These are phyloP conservation scores for Taenioides sp. DNA, from an alignment of 2,797 vertebrate species.

Conservation along the genomic window DNA sequence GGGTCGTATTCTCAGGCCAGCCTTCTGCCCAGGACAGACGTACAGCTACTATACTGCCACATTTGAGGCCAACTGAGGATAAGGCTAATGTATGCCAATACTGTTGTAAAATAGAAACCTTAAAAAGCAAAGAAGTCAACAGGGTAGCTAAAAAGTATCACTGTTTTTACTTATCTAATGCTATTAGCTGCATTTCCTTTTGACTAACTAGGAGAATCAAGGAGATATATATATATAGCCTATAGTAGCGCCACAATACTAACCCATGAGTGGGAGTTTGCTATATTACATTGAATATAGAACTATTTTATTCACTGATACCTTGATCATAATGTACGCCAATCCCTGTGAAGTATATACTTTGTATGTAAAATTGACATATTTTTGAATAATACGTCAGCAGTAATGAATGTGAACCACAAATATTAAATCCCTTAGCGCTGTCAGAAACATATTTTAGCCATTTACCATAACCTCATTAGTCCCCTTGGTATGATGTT, in stretches of 20 bases:
- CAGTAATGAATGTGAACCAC: no score
- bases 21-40: slow-evolving; percentile 47
- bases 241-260: no score
- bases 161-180: no score
- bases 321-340: no score
- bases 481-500: no score
- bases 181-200: neutral
- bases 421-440: no score
- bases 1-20: slow-evolving; percentile 65
- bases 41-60: neutral
- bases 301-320: neutral
- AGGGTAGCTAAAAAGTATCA: neutral
- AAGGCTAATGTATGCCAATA: neutral
- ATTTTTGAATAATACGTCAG: no score
- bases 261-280: no score
- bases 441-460: no score
- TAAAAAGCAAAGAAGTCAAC: slow-evolving; percentile 31
- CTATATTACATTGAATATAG: neutral
- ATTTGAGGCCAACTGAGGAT: neutral
- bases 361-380: neutral
- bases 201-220: neutral
- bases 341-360: neutral
- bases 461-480: no score
- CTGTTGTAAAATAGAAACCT: neutral
- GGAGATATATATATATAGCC: neutral